phyloP scores from a whole-genome alignment of 1,140 invertebrate genomes.

The Maconellicoccus hirsutus region DNA sequence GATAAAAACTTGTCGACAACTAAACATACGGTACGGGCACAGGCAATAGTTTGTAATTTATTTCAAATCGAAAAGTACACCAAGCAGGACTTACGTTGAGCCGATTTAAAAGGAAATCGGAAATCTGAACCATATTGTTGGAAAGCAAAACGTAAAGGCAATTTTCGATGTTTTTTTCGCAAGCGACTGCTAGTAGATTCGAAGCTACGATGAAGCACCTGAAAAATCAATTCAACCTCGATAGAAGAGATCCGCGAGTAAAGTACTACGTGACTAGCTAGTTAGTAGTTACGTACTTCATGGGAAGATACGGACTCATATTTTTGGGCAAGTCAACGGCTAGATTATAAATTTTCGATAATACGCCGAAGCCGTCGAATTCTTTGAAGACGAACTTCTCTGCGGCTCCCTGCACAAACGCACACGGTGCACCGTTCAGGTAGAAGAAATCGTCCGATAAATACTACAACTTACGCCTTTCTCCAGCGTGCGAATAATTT shows the following conservation, averaged over 20 bases:
- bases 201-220: slow-evolving; percentile 50
- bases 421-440: no score
- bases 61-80: no score
- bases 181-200: slow-evolving; percentile 45
- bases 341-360: slow-evolving; percentile 39
- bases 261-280: background rate
- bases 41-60: no score
- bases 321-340: slow-evolving; percentile 37
- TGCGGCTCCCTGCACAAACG: slow-evolving; percentile 33
- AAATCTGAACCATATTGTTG: slow-evolving; percentile 51
- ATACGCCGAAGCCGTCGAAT: slow-evolving; percentile 43
- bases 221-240: slow-evolving; percentile 29
- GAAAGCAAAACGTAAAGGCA: slow-evolving; percentile 53
- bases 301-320: slow-evolving; percentile 38
- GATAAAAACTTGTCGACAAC: no score
- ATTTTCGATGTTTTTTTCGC: slow-evolving; percentile 44
- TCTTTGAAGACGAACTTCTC: slow-evolving; percentile 44
- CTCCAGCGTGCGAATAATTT: slow-evolving; percentile 47
- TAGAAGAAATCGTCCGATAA: background rate
- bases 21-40: no score
- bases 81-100: slow-evolving; percentile 33
- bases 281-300: slow-evolving; percentile 39
- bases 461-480: slow-evolving; percentile 38
- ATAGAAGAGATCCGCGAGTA: background rate
- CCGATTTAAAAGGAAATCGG: slow-evolving; percentile 55